Evolutionary conservation across 2,888 invertebrate species (phyloP), one percentile per base, ranked within the genome.

Genomic region (Brachypterus glaber): DNA sequence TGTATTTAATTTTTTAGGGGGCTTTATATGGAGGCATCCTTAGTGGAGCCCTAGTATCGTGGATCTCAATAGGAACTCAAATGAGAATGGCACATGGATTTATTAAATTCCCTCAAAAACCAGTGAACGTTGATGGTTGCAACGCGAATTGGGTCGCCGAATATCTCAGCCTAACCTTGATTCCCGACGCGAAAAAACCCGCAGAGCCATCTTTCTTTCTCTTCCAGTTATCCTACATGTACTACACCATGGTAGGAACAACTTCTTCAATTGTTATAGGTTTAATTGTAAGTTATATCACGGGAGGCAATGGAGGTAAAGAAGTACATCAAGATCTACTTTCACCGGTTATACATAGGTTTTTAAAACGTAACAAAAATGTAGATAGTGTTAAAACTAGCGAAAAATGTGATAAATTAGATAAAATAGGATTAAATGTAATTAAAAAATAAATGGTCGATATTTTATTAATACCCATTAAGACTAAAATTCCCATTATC

Each of bases 211-310:
- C 76, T n/a, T 79, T 79, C 58, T 67, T 74, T 50, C 57, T 83
- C 40, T 85, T 80, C 59, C 68, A 76, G 49, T 60, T 86, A 55
- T 84, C 84, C 9, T 87, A 86, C 62, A 71, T 84, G 60, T 85
- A 83, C 68, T 86, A 84, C 63, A 81, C 82, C 1, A 67, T 78
- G 43, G 69, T 83, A n/a, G 85, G 85, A 4, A 75, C 79, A 54
- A 47, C 74, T 0, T 76, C 77, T 1, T 77, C 78, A 8, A 70
- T 83, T 30, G 39, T 72, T 2, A 69, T 82, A 4, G 86, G 85
- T 0, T 60, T 79, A 12, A 51, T 77, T 17, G 78, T 83, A 17
- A 83, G 84, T 13, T 78, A 75, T 62, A 68, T 79, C 50, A 81
- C 81, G 1, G 74, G 74, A 5, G 69, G 72, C 3, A 76, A 77